Base-by-base conservation (phyloP, 2,888 invertebrate genomes). In the Cancer borealis region DNA sequence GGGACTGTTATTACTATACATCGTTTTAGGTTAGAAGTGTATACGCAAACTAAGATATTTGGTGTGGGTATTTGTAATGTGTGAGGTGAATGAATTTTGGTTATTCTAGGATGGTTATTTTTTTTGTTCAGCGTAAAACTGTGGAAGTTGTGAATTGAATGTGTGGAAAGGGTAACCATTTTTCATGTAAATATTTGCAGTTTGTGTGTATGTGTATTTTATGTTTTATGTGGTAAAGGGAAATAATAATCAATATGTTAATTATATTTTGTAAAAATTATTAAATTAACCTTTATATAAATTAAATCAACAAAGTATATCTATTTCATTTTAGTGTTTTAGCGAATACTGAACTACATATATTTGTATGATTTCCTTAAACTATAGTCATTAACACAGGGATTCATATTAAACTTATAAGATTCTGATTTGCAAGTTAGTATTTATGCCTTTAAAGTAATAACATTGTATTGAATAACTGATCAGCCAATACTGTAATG, bases 71-170 rank as follows among this genome's bases (percentile, higher is more conserved):
- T 12, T 39, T 30, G 84, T 84, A 2, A 84, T 39, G 84, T 84
- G 84, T 84, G 84, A 84, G 30, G 30, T 84, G 84, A 39, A 30
- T 84, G 84, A 14, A 39, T 30, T 89, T 47, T 46, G 12, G 3
- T 26, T 47, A 10, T 21, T 30, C 17, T 17, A 89, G 12, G 39
- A 2, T 46, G 26, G 46, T 89, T 49, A 47, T 89, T n/a, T 73
- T n/a, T 39, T 73, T n/a, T 26, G 21, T 26, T 66, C 21, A 21
- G 3, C n/a, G 46, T 46, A 46, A 88, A 17, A 17, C 8, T 98
- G 91, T 98, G 98, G 39, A 39, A 96, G 98, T 98, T 0, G 99
- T 88, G 47, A 39, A 39, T 39, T 88, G 88, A 47, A 73, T 26
- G 8, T 26, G 73, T 73, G 73, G 73, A 26, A 73, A 26, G 73